Evolutionary conservation across 1,140 invertebrate species (phyloP).

Genomic region (Ruditapes philippinarum): DNA sequence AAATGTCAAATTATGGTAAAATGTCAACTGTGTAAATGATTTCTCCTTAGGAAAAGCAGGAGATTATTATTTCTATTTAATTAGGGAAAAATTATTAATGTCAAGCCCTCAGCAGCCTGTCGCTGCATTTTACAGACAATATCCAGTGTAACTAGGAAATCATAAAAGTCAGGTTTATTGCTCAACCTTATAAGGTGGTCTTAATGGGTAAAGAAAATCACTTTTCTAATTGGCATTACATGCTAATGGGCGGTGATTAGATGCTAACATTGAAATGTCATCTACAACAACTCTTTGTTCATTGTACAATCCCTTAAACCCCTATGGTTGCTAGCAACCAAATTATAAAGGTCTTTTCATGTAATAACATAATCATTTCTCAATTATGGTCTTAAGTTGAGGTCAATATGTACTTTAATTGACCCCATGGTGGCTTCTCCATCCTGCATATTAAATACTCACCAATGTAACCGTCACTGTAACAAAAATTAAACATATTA

Average conservation of each 20-base stretch:
- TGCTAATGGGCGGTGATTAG: not conserved
- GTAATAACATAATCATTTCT: too few species aligned
- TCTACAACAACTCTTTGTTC: not conserved
- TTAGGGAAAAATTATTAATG: not conserved
- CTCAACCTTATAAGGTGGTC: not conserved
- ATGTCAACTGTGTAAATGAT: not conserved
- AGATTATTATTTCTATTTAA: not conserved
- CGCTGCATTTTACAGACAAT: not conserved
- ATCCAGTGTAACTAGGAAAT: not conserved
- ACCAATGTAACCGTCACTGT: too few species aligned
- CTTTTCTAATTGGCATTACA: not conserved
- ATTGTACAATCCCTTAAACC: not conserved
- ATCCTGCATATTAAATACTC: too few species aligned
- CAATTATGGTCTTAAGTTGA: too few species aligned
- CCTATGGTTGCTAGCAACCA: too few species aligned
- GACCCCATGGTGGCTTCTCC: too few species aligned
- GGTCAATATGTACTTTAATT: too few species aligned
- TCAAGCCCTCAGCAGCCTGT: not conserved
- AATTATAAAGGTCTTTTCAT: too few species aligned
- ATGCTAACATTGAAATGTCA: conserved; percentile 13
- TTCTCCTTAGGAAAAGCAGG: not conserved
- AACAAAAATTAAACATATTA: too few species aligned
- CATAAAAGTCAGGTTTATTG: conserved; percentile 8
- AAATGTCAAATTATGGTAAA: not conserved
- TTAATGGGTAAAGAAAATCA: not conserved